Conservation (phyloP, 2,797 vertebrate genomes). For the Sarcophilus harrisii region DNA sequence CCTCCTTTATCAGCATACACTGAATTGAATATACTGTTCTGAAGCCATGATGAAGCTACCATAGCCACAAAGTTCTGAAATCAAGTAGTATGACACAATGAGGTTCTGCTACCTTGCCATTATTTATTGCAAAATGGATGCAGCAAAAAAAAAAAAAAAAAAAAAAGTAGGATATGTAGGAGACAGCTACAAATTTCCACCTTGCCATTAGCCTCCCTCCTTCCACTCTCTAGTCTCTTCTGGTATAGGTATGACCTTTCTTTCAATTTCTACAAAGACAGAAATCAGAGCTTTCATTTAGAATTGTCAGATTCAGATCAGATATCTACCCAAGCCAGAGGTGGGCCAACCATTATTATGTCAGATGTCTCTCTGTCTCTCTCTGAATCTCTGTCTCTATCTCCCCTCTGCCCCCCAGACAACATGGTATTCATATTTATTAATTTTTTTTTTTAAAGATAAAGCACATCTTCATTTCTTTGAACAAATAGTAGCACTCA, state of each 20-base stretch:
- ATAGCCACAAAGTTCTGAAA: conserved; percentile 29
- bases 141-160: neutral
- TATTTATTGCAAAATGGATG: neutral
- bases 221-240: neutral
- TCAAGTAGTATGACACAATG: neutral
- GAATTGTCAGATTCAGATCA: neutral
- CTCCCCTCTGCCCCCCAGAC: too few relatives aligned
- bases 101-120: neutral
- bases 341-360: neutral
- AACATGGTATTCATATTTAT: too few relatives aligned
- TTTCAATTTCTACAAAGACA: neutral
- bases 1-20: neutral
- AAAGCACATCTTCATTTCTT: too few relatives aligned
- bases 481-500: too few relatives aligned
- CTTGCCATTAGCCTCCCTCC: neutral
- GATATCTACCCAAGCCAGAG: neutral
- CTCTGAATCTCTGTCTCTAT: neutral
- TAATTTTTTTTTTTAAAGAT: too few relatives aligned
- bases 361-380: neutral
- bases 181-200: neutral
- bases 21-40: neutral
- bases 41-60: neutral
- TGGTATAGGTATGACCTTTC: neutral
- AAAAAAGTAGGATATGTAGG: neutral
- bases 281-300: neutral